Base-by-base conservation (phyloP, 2,113 vertebrate species). In the Fukomys damarensis region DNA sequence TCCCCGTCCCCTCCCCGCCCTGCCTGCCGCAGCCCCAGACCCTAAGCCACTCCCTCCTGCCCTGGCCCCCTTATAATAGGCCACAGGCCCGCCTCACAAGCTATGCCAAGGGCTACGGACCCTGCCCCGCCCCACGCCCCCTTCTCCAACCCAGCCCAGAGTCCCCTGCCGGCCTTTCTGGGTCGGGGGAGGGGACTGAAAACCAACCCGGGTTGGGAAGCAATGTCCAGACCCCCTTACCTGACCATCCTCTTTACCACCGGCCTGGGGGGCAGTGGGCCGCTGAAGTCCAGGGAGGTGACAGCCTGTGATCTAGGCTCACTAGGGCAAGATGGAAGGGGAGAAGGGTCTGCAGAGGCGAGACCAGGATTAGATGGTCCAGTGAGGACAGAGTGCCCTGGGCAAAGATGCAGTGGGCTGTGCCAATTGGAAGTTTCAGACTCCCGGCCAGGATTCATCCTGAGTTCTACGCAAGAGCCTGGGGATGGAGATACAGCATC, bases 31-130 rank as follows among this genome's bases (percentile, higher is more conserved):
- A n/a, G 93, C 94, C 93, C 86, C 63, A 80, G 63, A 26, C 72
- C 41, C 38, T 90, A 80, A 63, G 76, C 7, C 76, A 26, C 20
- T 24, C 54, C 93, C 85, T 58, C 81, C 30, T 43, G 30, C 84
- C 63, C 41, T 7, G 22, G 72, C 26, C 72, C 9, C 9, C 74
- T 61, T 0, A 2, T 8, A 0, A 26, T 35, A 0, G 72, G 13
- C 41, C 35, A 3, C n/a, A 19, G 3, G 32, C 56, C 46, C 43
- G 16, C 58, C 86, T 24, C 38, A 14, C 65, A 49, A 14, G 26
- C 20, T 6, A 46, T 43, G 0, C 56, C 2, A 2, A 28, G 38
- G 14, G 74, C 68, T 32, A 32, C 14, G 0, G n/a, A 35, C 56
- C 83, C 52, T 3, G 13, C 26, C 81, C 72, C 19, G 41, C 59